Base-by-base conservation (phyloP, 2,888 invertebrate genomes). In the Octodonta nipae region DNA sequence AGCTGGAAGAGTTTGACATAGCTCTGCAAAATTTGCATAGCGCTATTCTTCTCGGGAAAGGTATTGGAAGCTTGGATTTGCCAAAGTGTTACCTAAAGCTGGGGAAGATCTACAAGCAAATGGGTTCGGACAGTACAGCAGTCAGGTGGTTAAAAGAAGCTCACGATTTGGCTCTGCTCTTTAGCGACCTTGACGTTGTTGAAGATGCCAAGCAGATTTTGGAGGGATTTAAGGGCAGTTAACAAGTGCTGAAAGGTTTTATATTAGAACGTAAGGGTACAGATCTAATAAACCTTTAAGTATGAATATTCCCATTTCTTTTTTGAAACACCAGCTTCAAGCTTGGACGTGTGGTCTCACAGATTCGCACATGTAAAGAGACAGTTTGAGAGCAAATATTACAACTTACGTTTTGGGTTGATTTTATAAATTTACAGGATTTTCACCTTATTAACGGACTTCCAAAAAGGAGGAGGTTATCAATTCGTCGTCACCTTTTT, bases 51-150 rank as follows among this genome's bases (percentile, higher is more conserved):
- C 46, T 65, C 27, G 63, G 63, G 2, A 60, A 60, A 44, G 54
- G 55, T 8, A 61, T 60, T 11, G 60, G 62, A n/a, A 64, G 63
- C 45, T 44, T 55, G n/a, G 65, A 66, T 45, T 44, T 65, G 30
- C 60, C 66, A 3, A 47, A 55, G 22, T 64, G 61, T 34, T 60
- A 62, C 31, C 42, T 61, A 6, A 62, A 62, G 45, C 44, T 64
- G 10, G 64, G 62, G 2, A 49, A 53, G 33, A 55, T 65, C 13
- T 64, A 62, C 40, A 38, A 55, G 20, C 50, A 58, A 37, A 51
- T 64, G 38, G 56, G 55, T 2, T 41, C 55, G 1, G 46, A 46
- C 15, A 50, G 55, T 20, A 55, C 54, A 32, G 65, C 65, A 1
- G 46, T 45, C 30, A 43, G 44, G 15, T 58, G 62, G 44, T 59